Percentiles rank a stretch among this genome's conserved stretches.
Conservation (phyloP, 1,140 invertebrate genomes). For the Plectrocnemia conspersa region DNA sequence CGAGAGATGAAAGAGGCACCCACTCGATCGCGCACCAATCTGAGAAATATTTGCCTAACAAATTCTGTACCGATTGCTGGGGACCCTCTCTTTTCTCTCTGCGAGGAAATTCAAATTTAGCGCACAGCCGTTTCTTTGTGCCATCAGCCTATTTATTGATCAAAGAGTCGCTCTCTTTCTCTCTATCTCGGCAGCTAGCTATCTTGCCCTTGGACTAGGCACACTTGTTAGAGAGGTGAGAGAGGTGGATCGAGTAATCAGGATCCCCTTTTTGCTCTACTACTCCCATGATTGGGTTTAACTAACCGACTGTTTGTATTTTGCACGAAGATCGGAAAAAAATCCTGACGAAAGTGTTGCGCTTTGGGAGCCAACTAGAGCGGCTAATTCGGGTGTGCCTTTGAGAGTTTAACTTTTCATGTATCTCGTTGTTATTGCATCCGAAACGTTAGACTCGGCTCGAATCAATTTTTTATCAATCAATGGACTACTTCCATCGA, state of each 20-base stretch:
- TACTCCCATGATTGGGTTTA: slow-evolving; percentile 35
- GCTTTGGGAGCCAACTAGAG: slow-evolving; percentile 1
- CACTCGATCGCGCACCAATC: slow-evolving; percentile 24
- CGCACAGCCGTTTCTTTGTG: slow-evolving; percentile 29
- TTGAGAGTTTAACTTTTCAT: too few species aligned
- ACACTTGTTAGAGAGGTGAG: neutral
- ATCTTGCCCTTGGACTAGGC: slow-evolving; percentile 14
- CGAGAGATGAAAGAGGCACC: slow-evolving; percentile 27
- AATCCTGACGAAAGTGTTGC: slow-evolving; percentile 27
- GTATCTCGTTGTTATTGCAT: too few species aligned
- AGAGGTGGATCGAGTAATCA: slow-evolving; percentile 29
- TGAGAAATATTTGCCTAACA: slow-evolving; percentile 22
- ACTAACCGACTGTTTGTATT: slow-evolving; percentile 36
- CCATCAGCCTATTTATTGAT: slow-evolving; percentile 35
- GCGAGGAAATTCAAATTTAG: slow-evolving; percentile 30
- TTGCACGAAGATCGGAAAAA: slow-evolving; percentile 21
- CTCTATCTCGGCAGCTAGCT: too few species aligned
- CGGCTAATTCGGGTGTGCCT: too few species aligned
- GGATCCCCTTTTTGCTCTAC: slow-evolving; percentile 29
- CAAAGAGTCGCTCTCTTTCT: too few species aligned
- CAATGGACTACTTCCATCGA: too few species aligned
- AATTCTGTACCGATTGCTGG: slow-evolving; percentile 9
- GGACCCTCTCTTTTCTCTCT: slow-evolving; percentile 17
- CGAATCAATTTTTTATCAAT: too few species aligned
- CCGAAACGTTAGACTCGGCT: too few species aligned